phyloP scores from a whole-genome alignment of 1,140 invertebrate species.

The Euura lappo region DNA sequence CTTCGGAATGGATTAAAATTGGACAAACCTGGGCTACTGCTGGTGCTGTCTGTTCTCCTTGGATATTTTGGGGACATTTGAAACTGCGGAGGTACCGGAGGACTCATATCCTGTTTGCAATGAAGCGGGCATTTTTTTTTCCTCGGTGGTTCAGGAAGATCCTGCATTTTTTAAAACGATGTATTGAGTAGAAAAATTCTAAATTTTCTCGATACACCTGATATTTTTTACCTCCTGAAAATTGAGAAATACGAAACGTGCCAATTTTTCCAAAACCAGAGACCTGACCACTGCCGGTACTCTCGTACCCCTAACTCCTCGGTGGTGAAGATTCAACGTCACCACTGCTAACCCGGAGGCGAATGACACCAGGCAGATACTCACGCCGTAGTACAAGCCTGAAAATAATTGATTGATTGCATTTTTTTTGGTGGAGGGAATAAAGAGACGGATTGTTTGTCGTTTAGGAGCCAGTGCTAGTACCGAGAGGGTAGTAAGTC shows the following conservation, averaged over 20 bases:
- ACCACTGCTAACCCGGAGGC: constrained; percentile 86
- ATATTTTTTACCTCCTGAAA: constrained; percentile 40
- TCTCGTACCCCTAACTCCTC: constrained; percentile 78
- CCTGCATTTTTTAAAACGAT: constrained; percentile 25
- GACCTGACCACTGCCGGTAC: constrained; percentile 74
- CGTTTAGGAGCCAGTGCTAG: too few species aligned
- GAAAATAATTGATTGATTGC: constrained; percentile 32
- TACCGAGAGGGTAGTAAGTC: neutral
- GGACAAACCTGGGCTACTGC: constrained; percentile 43
- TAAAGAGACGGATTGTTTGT: too few species aligned
- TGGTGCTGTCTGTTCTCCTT: constrained; percentile 38
- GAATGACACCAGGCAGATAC: constrained; percentile 89
- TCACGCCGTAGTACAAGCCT: constrained; percentile 92
- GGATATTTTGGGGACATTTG: constrained; percentile 42
- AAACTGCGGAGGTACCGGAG: constrained; percentile 22
- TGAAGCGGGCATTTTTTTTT: constrained; percentile 46
- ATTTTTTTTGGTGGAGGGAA: too few species aligned
- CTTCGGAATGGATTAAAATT: neutral
- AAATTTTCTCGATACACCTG: neutral
- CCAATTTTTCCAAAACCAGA: constrained; percentile 71
- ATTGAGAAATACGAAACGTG: constrained; percentile 65
- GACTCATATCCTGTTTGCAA: constrained; percentile 37
- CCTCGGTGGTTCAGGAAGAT: constrained; percentile 35
- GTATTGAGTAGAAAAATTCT: too few species aligned
- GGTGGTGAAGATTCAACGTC: constrained; percentile 86